Base-by-base conservation (phyloP, 2,797 vertebrate species). In the Micrastur ruficollis region DNA sequence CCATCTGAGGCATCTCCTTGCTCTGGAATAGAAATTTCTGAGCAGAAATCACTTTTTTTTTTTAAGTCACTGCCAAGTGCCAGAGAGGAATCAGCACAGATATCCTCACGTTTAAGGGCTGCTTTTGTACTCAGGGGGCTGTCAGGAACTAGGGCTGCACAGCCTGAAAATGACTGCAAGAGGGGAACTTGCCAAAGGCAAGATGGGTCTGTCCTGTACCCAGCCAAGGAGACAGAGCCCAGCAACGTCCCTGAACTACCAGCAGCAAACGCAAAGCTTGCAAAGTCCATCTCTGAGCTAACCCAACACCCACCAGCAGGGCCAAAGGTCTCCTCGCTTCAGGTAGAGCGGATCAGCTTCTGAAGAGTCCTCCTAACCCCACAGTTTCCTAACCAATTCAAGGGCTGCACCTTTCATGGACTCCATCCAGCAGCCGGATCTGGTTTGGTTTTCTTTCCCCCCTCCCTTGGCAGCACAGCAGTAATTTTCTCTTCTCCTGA, bases 91-190 rank as follows among this genome's bases (percentile, higher is more conserved):
- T 2, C 15, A 59, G 47, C 26, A 19, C 61, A 25, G 31, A 50
- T 11, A 36, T 7, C 38, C 32, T 17, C 13, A 1, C 16, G 32
- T 52, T 29, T 31, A 52, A 71, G 55, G 32, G 66, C 66, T 25
- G 46, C 19, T 29, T 31, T 9, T 18, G 34, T 18, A 46, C 65
- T 59, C 49, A 1, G 61, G 76, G 76, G 26, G 23, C 32, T 2
- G 25, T 31, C 31, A 16, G 80, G 79, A 61, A 42, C 9, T 14
- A 42, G 46, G 59, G 47, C 36, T 52, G 31, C 29, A 12, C 58
- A n/a, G 40, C 40, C 40, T 27, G 40, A 21, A 17, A 42, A 40
- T 0, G 1, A 38, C 23, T 4, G 12, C 0, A 19, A 23, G 34
- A 22, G 25, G 15, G 65, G 19, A 70, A 10, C 20, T 23, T 2